Percentiles rank a stretch among this genome's conserved stretches.
These are phyloP conservation scores for Arctocebus calabarensis DNA, from an alignment of 2,797 vertebrate species.

Conservation along the genomic window DNA sequence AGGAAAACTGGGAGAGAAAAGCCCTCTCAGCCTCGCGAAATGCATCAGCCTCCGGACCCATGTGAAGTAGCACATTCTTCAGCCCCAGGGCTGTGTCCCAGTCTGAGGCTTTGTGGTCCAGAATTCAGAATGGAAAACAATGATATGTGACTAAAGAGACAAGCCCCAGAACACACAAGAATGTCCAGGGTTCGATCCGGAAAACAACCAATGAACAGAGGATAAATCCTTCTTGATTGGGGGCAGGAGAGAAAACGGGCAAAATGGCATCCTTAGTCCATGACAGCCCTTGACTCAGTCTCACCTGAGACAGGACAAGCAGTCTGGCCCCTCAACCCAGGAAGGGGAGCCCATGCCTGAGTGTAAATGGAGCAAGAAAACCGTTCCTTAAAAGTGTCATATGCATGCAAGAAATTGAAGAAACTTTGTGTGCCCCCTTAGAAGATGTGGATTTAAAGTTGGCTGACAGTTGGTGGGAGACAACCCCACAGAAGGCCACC, in stretches of 20 bases:
- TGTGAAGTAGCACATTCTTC: not conserved
- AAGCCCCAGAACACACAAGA: not conserved
- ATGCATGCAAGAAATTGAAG: not conserved
- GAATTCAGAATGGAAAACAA: conserved; percentile 19
- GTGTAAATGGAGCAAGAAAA: not conserved
- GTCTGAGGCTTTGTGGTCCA: not conserved
- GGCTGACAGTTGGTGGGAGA: not conserved
- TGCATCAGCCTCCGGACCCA: not conserved
- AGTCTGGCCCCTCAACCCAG: not conserved
- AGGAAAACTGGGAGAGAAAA: not conserved
- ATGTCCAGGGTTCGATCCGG: not conserved
- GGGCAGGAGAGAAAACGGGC: not conserved
- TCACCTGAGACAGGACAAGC: not conserved
- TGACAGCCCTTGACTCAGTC: fast-evolving
- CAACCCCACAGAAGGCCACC: not conserved
- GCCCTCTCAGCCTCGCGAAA: not conserved
- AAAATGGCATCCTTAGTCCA: not conserved
- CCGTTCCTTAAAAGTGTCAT: not conserved
- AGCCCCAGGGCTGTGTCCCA: not conserved
- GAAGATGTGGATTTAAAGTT: not conserved
- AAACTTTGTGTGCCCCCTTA: not conserved
- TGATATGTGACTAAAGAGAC: not conserved
- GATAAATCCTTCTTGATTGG: not conserved
- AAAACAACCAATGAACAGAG: not conserved
- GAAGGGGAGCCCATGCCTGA: not conserved